Percentiles rank a stretch among this genome's conserved stretches.
Conservation (phyloP, 2,888 invertebrate genomes). For the Temnothorax unifasciatus region DNA sequence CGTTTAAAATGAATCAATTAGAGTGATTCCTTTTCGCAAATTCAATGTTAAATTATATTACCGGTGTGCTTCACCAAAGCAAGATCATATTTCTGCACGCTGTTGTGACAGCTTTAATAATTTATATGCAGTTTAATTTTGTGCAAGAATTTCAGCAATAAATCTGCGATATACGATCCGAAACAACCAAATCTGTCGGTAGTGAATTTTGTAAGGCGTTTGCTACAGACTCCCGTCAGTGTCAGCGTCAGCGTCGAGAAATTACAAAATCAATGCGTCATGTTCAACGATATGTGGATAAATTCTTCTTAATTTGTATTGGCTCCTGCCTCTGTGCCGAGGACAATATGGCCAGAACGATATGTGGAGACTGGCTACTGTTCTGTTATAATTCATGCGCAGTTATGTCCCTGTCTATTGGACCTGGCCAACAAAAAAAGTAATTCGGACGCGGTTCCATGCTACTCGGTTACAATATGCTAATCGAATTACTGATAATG, state of each 20-base stretch:
- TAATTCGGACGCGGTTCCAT: not conserved
- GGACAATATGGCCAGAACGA: no score
- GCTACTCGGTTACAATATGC: not conserved
- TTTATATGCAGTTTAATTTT: not conserved
- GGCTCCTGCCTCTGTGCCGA: no score
- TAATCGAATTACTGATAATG: not conserved
- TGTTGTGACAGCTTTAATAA: constrained; percentile 11
- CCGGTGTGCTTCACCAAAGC: constrained; percentile 23
- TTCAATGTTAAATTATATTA: not conserved
- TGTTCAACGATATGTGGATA: not conserved
- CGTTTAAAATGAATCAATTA: not conserved
- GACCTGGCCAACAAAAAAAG: not conserved
- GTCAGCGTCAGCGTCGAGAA: not conserved
- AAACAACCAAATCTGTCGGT: constrained; percentile 10
- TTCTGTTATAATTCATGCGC: not conserved
- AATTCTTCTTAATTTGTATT: no score
- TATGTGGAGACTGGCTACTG: not conserved
- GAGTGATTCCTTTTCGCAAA: constrained; percentile 17
- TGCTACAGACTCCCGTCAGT: not conserved
- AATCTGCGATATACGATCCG: constrained; percentile 5
- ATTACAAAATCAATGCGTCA: not conserved
- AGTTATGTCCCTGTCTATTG: not conserved
- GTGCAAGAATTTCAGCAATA: not conserved
- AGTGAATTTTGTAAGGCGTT: not conserved
- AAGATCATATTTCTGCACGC: constrained; percentile 13